Percentiles rank a stretch among this genome's conserved stretches.
These are phyloP conservation scores for Spodoptera picta DNA, from an alignment of 2,888 invertebrate species.

Conservation along the genomic window DNA sequence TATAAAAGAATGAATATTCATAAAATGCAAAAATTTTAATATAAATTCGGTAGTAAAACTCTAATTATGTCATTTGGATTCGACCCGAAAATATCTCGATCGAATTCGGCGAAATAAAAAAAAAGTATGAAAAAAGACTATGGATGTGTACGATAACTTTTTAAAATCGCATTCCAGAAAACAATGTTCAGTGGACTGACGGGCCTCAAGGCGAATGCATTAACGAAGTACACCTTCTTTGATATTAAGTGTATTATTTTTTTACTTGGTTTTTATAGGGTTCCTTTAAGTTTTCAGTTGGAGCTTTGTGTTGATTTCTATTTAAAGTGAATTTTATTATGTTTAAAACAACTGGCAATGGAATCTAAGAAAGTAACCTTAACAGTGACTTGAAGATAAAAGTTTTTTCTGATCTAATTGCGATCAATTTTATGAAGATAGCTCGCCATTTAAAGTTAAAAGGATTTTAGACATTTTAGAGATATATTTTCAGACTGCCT, in stretches of 20 bases:
- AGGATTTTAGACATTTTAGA: too few species aligned
- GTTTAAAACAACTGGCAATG: too few species aligned
- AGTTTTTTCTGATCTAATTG: too few species aligned
- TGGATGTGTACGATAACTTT: constrained; percentile 63
- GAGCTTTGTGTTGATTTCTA: constrained; percentile 5
- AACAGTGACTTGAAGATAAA: too few species aligned
- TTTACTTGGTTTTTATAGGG: constrained; percentile 70
- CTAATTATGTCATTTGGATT: constrained; percentile 71
- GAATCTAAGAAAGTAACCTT: too few species aligned
- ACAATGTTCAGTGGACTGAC: constrained; percentile 84
- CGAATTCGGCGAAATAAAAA: constrained; percentile 74
- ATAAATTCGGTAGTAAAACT: constrained; percentile 49
- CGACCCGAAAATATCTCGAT: constrained; percentile 63
- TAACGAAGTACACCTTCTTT: constrained; percentile 87
- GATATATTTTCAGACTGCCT: too few species aligned
- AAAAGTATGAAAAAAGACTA: constrained; percentile 61
- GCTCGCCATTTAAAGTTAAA: too few species aligned
- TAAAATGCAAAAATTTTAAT: constrained; percentile 25
- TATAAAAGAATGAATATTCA: constrained; percentile 23
- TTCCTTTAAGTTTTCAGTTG: constrained; percentile 36
- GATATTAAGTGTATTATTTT: constrained; percentile 87
- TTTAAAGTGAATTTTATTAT: constrained; percentile 2
- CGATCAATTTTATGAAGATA: too few species aligned
- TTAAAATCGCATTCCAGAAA: constrained; percentile 86
- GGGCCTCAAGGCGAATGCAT: constrained; percentile 86